Evolutionary conservation across 2,888 invertebrate species (phyloP), one percentile per base, ranked within the genome.

Genomic region (Apotomis turbidana): DNA sequence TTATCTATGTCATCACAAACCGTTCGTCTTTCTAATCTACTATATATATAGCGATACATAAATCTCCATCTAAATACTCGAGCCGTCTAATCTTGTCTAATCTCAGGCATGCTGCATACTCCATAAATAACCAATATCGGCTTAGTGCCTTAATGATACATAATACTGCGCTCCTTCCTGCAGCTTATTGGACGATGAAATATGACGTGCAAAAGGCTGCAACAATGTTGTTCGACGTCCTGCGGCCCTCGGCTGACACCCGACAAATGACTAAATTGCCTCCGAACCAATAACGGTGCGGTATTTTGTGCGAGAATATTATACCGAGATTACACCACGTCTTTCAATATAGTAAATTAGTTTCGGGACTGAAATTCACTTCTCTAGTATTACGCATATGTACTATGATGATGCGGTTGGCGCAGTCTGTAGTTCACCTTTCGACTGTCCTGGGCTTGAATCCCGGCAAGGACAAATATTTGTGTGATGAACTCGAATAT

Each of bases 231-330:
- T 76, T 61, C 69, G 75, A 49, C 73, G 76, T 78, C 80, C 74
- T 75, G 76, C 80, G 74, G 82, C 82, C 78, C 78, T 77, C 80
- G 80, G 77, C 84, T 81, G 87, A 86, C 88, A 85, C 79, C 78
- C 83, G 83, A 86, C 86, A 87, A 87, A 89, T 89, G 85, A 86
- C 87, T 88, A 88, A 89, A 90, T 89, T 88, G 85, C 85, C 78
- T 80, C 80, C 78, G 78, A 80, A 82, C 83, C 82, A 81, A 82
- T 87, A 87, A 87, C 88, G 84, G 87, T 83, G 81, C 79, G 69
- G 68, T 57, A 59, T 44, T 71, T 67, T 71, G 61, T 62, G 70
- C 70, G 69, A 68, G 61, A 71, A 70, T 71, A 70, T 58, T 60
- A 49, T 71, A 51, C 62, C 66, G 52, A 74, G 71, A 58, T 70